Base-by-base conservation (phyloP, 2,797 vertebrate genomes). In the Danionella dracula region DNA sequence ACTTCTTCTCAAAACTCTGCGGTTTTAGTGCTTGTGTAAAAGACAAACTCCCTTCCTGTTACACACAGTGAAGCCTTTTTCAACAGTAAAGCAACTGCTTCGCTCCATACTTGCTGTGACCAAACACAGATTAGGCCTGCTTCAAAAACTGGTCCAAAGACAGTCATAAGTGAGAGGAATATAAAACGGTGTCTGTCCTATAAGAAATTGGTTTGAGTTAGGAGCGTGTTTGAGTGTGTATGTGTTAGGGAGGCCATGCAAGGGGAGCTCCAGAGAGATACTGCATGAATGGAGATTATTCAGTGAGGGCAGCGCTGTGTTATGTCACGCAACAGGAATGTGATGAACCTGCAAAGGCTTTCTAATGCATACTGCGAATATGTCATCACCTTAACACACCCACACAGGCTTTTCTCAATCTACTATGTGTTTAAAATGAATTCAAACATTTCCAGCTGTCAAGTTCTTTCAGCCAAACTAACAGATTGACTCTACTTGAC, bases 281-380 rank as follows among this genome's bases (percentile, higher is more conserved):
- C 74, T 75, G 73, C 62, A 45, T 86, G 82, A 86, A 82, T 82
- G 69, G 78, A 75, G 40, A 29, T 78, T 71, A 75, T 58, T 81
- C 76, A 85, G 82, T 75, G 71, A 76, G 72, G 68, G 78, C 16
- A 76, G 76, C 80, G 68, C 64, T 66, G 66, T 78, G 35, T 78
- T 76, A 77, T 82, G 77, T 88, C 84, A 87, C 41, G 59, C 76
- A 73, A 58, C 17, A 53, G 82, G 86, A 90, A 91, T 89, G 87
- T 84, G 86, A 88, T 87, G 85, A 89, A 85, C 70, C 76, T 79
- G 83, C 87, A 87, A 75, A 81, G 53, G 70, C 61, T 83, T 84
- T 66, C 3, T 54, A 19, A 31, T 13, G 78, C 57, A 78, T 60
- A 65, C 53, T 50, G 49, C 48, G 16, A 8, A 50, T 50, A 21